Evolutionary conservation across 2,888 invertebrate genomes (phyloP), one percentile per base, ranked within the genome.

Genomic region (Acanthosoma haemorrhoidale): DNA sequence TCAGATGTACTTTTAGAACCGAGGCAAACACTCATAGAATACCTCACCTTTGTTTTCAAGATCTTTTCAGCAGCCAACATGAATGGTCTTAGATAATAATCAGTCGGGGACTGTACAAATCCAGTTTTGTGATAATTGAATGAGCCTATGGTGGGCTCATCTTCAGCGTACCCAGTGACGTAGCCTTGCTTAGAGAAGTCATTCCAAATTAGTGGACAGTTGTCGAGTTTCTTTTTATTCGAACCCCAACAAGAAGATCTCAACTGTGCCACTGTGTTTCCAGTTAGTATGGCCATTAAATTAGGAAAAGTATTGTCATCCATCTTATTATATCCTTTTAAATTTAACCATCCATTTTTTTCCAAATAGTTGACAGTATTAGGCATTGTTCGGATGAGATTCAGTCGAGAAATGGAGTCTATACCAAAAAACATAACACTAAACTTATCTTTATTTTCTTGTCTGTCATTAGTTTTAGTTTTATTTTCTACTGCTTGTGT

Each of bases 281-380:
- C 95, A 0, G 90, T 87, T 13, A 91, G 81, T 57, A 90, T 83
- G 0, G 94, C 92, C 85, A 94, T 89, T 63, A 96, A 80, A 80
- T 96, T 96, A 0, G 95, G 93, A 77, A 91, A 92, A 0, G 94
- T 95, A 77, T 95, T 95, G 77, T 94, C 94, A 6, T 87, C 92
- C 72, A 91, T 85, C 85, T 92, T 85, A 74, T 84, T 84, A 79
- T 91, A 93, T 1, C 91, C 94, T 75, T 87, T 84, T 78, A 89
- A 83, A 72, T 87, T 87, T 51, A 90, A 81, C 85, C 90, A 92
- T 70, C 84, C 86, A 70, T 87, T 86, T 18, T 86, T 83, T 58
- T 85, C 81, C 36, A 95, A 81, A 78, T 87, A 88, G 15, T 83
- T 80, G 1, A 84, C 82, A 0, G 92, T 92, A 76, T 84, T 83